A percentile compares a stretch with the other conserved stretches of the same genome.
Evolutionary conservation across 37 sponge, comb jelly and placozoan genomes (phyloP).

Genomic region (Chondrosia reniformis): DNA sequence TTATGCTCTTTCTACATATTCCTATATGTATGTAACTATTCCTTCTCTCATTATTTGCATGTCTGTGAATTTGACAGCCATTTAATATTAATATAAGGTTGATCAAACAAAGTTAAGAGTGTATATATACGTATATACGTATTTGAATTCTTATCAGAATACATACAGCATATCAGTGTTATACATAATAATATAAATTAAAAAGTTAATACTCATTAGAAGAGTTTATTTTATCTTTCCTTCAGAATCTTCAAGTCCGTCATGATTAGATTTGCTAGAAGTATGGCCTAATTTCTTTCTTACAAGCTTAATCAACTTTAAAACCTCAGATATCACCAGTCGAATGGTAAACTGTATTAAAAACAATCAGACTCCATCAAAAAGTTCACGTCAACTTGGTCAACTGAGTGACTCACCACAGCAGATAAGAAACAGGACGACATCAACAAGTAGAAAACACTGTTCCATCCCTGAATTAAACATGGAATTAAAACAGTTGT

Average conservation of each 20-base stretch:
- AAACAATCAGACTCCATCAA: background rate
- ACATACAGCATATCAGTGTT: background rate
- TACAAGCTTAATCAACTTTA: background rate
- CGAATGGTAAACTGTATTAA: background rate
- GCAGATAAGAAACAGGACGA: slow-evolving; percentile 63
- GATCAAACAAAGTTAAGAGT: background rate
- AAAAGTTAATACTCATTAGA: too few relatives aligned
- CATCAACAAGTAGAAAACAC: slow-evolving; percentile 81
- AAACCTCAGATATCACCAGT: background rate
- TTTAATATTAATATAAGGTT: background rate
- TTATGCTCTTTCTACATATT: background rate
- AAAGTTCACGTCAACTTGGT: background rate
- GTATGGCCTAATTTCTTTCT: too few relatives aligned
- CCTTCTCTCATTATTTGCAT: background rate
- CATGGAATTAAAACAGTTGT: background rate
- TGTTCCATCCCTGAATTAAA: slow-evolving; percentile 42
- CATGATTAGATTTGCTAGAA: too few relatives aligned
- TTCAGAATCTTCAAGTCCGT: too few relatives aligned
- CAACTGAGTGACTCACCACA: slow-evolving; percentile 43
- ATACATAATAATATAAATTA: too few relatives aligned
- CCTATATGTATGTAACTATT: background rate
- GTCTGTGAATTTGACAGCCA: background rate
- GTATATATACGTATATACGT: background rate
- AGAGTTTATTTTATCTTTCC: too few relatives aligned
- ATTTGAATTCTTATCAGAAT: background rate